Conservation (phyloP, 2,888 invertebrate species). For the Disparrhopalites patrizii region DNA sequence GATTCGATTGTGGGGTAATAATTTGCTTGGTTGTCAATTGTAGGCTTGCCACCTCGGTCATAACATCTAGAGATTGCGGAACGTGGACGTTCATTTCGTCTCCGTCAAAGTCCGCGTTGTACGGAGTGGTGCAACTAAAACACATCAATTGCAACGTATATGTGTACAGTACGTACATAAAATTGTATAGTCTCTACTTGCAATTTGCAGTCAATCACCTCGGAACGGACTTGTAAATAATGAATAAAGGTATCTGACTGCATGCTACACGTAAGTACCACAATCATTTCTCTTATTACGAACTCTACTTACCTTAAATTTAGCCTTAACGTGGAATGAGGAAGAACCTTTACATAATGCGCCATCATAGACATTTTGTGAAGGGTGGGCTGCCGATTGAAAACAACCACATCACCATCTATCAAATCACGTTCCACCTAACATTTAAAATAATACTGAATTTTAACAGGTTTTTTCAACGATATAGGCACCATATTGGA, state of each 20-base stretch:
- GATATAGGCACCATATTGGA: no score
- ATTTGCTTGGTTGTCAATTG: constrained; percentile 95
- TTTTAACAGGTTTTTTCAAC: not conserved
- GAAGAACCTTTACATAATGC: constrained; percentile 90
- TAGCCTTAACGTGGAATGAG: constrained; percentile 99
- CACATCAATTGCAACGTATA: not conserved
- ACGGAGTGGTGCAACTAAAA: constrained; percentile 87
- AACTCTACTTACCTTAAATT: constrained; percentile 64
- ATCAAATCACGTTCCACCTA: constrained; percentile 91
- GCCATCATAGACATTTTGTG: constrained; percentile 99
- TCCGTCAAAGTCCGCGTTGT: constrained; percentile 99
- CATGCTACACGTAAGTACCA: no score
- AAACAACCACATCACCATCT: constrained; percentile 96
- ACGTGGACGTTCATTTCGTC: constrained; percentile 99
- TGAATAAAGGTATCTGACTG: no score
- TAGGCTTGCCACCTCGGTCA: constrained; percentile 95
- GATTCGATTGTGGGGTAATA: constrained; percentile 97
- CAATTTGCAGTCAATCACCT: no score
- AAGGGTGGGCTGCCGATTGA: constrained; percentile 98
- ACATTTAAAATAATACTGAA: not conserved
- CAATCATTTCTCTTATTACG: not conserved
- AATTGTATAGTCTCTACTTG: not conserved
- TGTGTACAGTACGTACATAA: not conserved
- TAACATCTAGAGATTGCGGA: constrained; percentile 96
- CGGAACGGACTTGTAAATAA: no score